Base-by-base conservation (phyloP, 1,140 invertebrate species). In the Drosophila bocqueti region DNA sequence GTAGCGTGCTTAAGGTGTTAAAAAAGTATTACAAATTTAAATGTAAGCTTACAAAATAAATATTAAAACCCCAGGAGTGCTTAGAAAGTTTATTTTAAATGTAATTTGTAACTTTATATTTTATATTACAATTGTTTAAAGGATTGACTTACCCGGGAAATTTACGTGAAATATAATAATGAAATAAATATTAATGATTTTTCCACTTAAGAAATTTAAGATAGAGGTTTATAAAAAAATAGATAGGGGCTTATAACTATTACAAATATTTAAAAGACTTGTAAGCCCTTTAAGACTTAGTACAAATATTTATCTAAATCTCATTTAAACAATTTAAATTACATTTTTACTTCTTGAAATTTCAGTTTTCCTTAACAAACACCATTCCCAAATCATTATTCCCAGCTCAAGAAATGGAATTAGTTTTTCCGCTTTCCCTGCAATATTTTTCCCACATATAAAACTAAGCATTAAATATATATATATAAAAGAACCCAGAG, bases 401-500 rank as follows among this genome's bases (percentile, higher is more conserved):
- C 11, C 24, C 16, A 9, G 9, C 55, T 36, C 45, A 29, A 78
- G 36, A 36, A 50, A 74, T 52, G 40, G 16, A 54, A 59, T 55
- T 54, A 55, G 45, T 62, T 47, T 50, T 50, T 50, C 72, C 46
- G 29, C 46, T 60, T 60, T 60, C 45, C 36, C 16, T 11, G 36
- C 15, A 31, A 40, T 73, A 9, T 43, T 61, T 73, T 72, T 43
- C 26, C n/a, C 45, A 29, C 15, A 49, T 60, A 60, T 40, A 59
- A 59, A 59, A 72, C 67, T 61, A 52, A 29, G 52, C n/a, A 61
- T 57, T 26, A 57, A 57, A 40, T 40, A 57, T 26, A 60, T 9
- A 26, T 49, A 49, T 16, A 49, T 24, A 47, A 49, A 66, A 59
- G 54, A 43, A 63, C 34, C 60, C 40, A 34, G 16, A 38, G 21